phyloP scores from a whole-genome alignment of 2,113 vertebrate species.

The Brachionichthys hirsutus region DNA sequence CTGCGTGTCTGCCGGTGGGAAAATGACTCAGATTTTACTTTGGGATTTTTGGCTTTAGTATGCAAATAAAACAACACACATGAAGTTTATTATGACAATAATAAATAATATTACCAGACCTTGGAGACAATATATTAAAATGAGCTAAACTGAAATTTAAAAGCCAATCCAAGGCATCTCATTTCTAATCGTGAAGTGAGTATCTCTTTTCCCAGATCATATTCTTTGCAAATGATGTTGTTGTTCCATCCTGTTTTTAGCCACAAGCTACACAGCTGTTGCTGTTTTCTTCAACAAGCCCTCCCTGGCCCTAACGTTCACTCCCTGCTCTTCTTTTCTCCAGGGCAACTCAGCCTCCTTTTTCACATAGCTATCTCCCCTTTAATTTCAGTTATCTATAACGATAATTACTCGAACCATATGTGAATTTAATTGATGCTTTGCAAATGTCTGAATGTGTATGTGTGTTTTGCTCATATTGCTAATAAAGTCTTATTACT shows the following conservation, averaged over 20 bases:
- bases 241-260: slow-evolving; percentile 74
- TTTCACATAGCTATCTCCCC: slow-evolving; percentile 56
- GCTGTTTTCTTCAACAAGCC: slow-evolving; percentile 77
- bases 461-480: slow-evolving; percentile 35
- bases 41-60: neutral
- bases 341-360: slow-evolving; percentile 58
- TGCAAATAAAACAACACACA: slow-evolving; percentile 6
- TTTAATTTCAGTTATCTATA: slow-evolving; percentile 68
- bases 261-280: slow-evolving; percentile 82
- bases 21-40: neutral
- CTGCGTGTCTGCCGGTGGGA: neutral
- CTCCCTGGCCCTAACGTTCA: slow-evolving; percentile 58
- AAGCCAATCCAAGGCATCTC: slow-evolving; percentile 26
- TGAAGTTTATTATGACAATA: neutral
- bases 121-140: neutral
- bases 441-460: slow-evolving; percentile 53
- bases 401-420: slow-evolving; percentile 74
- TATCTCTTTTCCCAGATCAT: slow-evolving; percentile 66
- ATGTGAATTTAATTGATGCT: slow-evolving; percentile 71
- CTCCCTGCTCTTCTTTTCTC: slow-evolving; percentile 64
- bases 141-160: neutral
- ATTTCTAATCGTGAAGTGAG: slow-evolving; percentile 54
- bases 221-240: slow-evolving; percentile 76
- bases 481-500: slow-evolving; percentile 65
- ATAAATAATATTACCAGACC: neutral